Evolutionary conservation across 2,797 vertebrate genomes (phyloP), one percentile per base, ranked within the genome.

Genomic region (Acrocephalus scirpaceus): DNA sequence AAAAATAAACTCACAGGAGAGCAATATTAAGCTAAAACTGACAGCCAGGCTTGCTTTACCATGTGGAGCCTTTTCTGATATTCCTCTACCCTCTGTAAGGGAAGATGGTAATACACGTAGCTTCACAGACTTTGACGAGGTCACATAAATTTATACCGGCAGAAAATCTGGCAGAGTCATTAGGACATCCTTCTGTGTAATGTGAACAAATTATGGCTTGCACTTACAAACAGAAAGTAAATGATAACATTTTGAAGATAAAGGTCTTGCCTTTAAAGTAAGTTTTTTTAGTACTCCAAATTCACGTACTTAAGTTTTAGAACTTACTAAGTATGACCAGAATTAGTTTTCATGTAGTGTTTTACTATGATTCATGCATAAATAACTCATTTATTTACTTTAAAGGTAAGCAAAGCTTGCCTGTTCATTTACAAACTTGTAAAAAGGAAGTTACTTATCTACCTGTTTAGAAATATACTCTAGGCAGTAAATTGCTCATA

Each of bases 1-100:
- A 86, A 94, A 96, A 78, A 95, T 85, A 90, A 95, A 92, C 61
- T 95, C 81, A 76, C 75, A 90, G 58, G 62, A 95, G 79, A 62
- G 70, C 44, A 91, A 71, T 88, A 85, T 89, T 84, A 94, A 95
- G 77, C 78, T 79, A 88, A 89, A 94, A 87, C 69, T 88, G 96
- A 91, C 83, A 96, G 45, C n/a, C 80, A 86, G 50, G 76, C 70
- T 88, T 19, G 5, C 48, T 91, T 69, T 57, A 66, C 72, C 78
- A 66, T 50, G 88, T 83, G 77, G 47, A 84, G 44, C 23, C 25
- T 76, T 90, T 86, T 94, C 51, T 82, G 78, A 2, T 54, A 65
- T 15, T 88, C 88, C 75, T 85, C 67, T 71, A 4, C 50, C 26
- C 75, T 91, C 58, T 40, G 38, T 11, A 90, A 61, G 38, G 62